Conservation (phyloP, 2,888 invertebrate species). For the Melieria picta region DNA sequence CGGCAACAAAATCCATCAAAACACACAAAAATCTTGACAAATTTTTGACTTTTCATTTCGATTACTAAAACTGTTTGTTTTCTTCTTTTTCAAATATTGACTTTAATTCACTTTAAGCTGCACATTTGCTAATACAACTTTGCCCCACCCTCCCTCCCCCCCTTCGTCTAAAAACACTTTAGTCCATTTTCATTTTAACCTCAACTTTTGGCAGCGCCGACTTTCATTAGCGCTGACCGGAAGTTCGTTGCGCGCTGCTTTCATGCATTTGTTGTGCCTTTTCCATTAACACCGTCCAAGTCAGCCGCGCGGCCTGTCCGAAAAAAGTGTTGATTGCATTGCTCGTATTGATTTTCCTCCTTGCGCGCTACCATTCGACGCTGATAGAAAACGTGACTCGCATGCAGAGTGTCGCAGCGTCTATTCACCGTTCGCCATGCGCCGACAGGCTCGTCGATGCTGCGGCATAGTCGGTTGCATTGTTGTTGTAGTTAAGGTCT, state of each 20-base stretch:
- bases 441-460: background rate
- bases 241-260: background rate
- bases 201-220: slow-evolving; percentile 16
- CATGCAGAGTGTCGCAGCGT: slow-evolving; percentile 38
- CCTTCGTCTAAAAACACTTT: background rate
- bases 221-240: slow-evolving; percentile 1
- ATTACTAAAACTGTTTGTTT: background rate
- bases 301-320: slow-evolving; percentile 39
- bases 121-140: background rate
- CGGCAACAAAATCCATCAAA: slow-evolving; percentile 35
- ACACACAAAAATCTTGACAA: slow-evolving; percentile 14
- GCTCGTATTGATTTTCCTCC: slow-evolving; percentile 58
- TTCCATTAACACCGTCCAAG: slow-evolving; percentile 31
- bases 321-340: slow-evolving; percentile 53
- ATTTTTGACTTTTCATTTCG: slow-evolving; percentile 16
- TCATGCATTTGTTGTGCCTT: slow-evolving; percentile 4
- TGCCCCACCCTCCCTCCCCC: background rate
- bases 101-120: no score
- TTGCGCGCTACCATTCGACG: slow-evolving; percentile 31
- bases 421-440: background rate
- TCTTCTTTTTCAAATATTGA: no score
- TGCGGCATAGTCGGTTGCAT: slow-evolving; percentile 5
- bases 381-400: slow-evolving; percentile 58
- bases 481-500: background rate
- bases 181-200: background rate